Conservation (phyloP, 2,113 vertebrate species). For the Empidonax alnorum region DNA sequence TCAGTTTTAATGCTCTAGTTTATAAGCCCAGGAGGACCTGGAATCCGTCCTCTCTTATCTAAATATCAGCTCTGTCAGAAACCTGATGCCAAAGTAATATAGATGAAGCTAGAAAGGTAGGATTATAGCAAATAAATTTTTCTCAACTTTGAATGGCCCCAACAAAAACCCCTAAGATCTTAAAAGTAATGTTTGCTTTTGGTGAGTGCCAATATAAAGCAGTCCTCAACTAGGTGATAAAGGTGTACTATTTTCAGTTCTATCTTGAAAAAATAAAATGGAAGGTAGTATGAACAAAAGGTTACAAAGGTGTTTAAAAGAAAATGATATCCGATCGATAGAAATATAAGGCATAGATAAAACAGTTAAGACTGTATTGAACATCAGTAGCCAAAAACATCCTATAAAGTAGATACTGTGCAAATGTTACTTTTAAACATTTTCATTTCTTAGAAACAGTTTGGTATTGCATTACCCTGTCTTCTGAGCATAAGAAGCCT, state of each 20-base stretch:
- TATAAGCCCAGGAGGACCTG: background rate
- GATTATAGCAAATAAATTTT: background rate
- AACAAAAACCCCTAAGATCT: background rate
- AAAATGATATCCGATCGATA: background rate
- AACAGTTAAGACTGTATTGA: background rate
- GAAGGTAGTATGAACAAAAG: background rate
- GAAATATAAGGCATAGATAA: background rate
- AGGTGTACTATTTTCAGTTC: background rate
- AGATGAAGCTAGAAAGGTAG: background rate
- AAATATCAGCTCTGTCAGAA: background rate
- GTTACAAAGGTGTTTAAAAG: background rate
- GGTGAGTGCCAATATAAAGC: background rate
- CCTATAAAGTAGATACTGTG: background rate
- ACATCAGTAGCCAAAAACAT: background rate
- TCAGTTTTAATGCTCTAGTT: background rate
- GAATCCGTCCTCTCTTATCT: background rate
- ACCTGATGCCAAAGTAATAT: background rate
- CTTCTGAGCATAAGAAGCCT: background rate
- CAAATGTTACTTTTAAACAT: background rate
- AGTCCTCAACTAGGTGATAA: background rate
- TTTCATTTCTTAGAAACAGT: background rate
- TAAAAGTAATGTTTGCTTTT: background rate
- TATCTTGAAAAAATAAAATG: background rate
- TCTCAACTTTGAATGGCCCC: background rate
- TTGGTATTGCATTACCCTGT: background rate